Conservation (phyloP, 92 coral and sea anemone species). For the Phenganax stokvisi region DNA sequence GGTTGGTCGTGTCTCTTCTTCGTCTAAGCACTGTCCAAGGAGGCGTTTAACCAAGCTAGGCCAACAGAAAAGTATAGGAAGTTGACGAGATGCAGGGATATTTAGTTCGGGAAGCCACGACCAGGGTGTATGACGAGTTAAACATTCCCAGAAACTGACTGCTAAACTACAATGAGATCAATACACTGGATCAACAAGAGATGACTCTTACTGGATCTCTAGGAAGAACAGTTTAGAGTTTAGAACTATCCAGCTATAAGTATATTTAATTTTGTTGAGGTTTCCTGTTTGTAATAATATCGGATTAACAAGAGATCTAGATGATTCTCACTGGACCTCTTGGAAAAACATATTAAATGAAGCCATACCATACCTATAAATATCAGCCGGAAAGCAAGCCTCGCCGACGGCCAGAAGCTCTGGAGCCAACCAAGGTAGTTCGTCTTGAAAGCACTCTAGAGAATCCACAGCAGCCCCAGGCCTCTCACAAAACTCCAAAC, state of each 20-base stretch:
- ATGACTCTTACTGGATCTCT: no score
- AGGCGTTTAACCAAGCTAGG: conserved; percentile 12
- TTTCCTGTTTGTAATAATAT: neutral
- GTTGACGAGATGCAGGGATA: conserved; percentile 27
- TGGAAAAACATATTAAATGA: neutral
- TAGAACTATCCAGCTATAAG: neutral
- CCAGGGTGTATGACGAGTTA: conserved; percentile 76
- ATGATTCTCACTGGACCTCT: neutral
- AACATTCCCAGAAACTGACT: conserved; percentile 76
- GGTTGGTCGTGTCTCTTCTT: conserved; percentile 22
- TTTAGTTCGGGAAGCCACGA: conserved; percentile 57
- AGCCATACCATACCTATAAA: conserved; percentile 14
- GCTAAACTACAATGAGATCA: conserved; percentile 57
- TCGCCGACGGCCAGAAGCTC: conserved; percentile 9
- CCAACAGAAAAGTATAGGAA: conserved; percentile 18
- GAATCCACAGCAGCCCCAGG: conserved; percentile 13
- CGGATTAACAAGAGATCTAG: neutral
- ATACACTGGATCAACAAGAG: neutral
- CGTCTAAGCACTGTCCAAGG: conserved; percentile 27
- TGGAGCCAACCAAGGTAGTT: conserved; percentile 35
- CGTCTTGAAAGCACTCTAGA: conserved; percentile 31
- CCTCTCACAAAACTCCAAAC: conserved; percentile 35
- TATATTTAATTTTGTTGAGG: no score
- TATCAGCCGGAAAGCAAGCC: conserved; percentile 19
- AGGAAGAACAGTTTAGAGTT: neutral